phyloP scores from a whole-genome alignment of 1,140 invertebrate species.

The Drosophila tsacasi region DNA sequence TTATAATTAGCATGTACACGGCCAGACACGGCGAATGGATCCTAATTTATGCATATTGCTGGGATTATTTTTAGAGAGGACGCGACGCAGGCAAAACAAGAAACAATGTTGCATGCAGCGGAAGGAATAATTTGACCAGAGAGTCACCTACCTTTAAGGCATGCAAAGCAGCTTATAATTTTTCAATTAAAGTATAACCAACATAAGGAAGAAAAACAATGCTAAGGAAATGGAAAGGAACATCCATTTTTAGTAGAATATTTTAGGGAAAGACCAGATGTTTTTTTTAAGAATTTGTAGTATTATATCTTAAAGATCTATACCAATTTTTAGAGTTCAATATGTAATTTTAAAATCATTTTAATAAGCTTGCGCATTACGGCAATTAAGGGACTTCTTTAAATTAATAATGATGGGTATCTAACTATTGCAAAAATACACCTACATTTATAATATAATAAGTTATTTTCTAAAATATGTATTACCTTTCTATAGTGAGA shows the following conservation, averaged over 20 bases:
- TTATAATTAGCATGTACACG: constrained; percentile 74
- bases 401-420: too few relatives aligned
- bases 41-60: constrained; percentile 67
- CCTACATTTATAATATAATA: too few relatives aligned
- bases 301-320: too few relatives aligned
- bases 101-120: constrained; percentile 34
- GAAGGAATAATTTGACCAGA: constrained; percentile 15
- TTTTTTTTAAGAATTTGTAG: too few relatives aligned
- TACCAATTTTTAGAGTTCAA: too few relatives aligned
- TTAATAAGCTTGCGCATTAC: too few relatives aligned
- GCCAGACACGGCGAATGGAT: constrained; percentile 11
- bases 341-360: too few relatives aligned
- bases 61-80: constrained; percentile 65
- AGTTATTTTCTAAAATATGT: too few relatives aligned
- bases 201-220: constrained; percentile 1
- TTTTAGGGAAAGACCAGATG: background rate
- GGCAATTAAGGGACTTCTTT: too few relatives aligned
- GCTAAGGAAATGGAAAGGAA: background rate
- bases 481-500: too few relatives aligned
- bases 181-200: background rate
- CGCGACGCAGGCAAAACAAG: constrained; percentile 2
- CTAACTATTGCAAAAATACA: too few relatives aligned
- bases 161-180: background rate
- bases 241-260: background rate
- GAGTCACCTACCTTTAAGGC: background rate